Conservation (phyloP, 1,140 invertebrate genomes). For the Parapsyche elsis region DNA sequence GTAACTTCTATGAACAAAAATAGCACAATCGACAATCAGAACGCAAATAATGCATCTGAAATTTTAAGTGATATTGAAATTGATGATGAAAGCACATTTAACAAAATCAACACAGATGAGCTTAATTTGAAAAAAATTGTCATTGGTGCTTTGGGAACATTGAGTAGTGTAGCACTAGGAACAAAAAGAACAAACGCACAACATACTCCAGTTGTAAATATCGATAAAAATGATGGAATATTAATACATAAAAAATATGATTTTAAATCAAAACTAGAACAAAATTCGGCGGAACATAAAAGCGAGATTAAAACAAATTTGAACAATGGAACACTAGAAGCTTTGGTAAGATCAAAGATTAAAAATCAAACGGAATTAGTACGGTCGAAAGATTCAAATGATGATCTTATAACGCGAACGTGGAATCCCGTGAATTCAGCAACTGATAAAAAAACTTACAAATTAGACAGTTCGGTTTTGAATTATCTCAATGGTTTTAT, state of each 20-base stretch:
- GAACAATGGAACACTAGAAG: too few species aligned
- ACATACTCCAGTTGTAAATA: too few species aligned
- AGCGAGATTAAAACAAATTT: too few species aligned
- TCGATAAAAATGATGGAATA: background rate
- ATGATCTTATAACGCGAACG: background rate
- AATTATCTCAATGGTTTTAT: constrained; percentile 23
- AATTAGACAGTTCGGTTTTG: background rate
- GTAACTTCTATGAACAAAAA: background rate
- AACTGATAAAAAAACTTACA: background rate
- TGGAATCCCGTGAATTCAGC: background rate
- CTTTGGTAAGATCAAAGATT: too few species aligned
- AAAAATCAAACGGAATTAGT: background rate
- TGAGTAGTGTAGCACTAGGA: constrained; percentile 3
- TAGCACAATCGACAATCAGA: background rate
- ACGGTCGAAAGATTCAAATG: background rate
- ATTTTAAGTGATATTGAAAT: background rate
- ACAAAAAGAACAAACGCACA: background rate
- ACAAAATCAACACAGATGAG: background rate
- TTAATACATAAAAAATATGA: too few species aligned
- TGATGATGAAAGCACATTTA: background rate
- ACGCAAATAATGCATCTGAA: background rate
- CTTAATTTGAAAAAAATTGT: background rate
- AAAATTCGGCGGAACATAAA: too few species aligned
- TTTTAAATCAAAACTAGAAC: too few species aligned
- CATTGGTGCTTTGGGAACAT: background rate